Evolutionary conservation across 1,140 invertebrate genomes (phyloP), one percentile per base, ranked within the genome.

Genomic region (Procambarus virginalis): DNA sequence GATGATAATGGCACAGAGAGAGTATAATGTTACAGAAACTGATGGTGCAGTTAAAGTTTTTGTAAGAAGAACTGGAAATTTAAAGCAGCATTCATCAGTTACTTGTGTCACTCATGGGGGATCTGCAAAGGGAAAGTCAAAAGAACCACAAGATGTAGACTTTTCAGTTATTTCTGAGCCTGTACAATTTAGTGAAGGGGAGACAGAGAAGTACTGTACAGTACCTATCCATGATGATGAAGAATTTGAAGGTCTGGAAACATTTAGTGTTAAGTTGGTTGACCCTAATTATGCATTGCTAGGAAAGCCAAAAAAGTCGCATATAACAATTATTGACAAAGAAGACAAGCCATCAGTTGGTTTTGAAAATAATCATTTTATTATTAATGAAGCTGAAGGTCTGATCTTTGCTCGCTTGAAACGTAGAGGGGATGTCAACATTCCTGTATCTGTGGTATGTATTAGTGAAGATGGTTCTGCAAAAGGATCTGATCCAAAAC

Each of bases 71-170:
- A 93, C 91, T 48, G 94, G 94, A 75, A 94, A 94, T 88, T 70
- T 94, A 49, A 93, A 93, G 22, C 91, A 94, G 77, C 93, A 94
- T 85, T 93, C 94, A 55, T 93, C 93, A 92, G 94, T 94, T 17
- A 86, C 73, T 20, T 91, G 90, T 51, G 51, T 60, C 73, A 83
- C 85, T n/a, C 78, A 87, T 79, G 64, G 75, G 70, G 85, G 84
- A 9, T 87, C 80, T 68, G 80, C 84, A 68, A 77, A n/a, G 49
- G 78, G 84, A 60, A 64, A 51, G 9, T 51, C 70, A 51, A 76
- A 64, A 46, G 78, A 20, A 60, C 22, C 49, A 55, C 51, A 78
- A 55, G 17, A 79, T 17, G 46, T 55, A 22, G 88, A 91, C 20
- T 91, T 83, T 17, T 49, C 20, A 70, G 68, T 76, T 49, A 34